Conservation (phyloP, 2,797 vertebrate genomes). For the Cephalopachus bancanus region DNA sequence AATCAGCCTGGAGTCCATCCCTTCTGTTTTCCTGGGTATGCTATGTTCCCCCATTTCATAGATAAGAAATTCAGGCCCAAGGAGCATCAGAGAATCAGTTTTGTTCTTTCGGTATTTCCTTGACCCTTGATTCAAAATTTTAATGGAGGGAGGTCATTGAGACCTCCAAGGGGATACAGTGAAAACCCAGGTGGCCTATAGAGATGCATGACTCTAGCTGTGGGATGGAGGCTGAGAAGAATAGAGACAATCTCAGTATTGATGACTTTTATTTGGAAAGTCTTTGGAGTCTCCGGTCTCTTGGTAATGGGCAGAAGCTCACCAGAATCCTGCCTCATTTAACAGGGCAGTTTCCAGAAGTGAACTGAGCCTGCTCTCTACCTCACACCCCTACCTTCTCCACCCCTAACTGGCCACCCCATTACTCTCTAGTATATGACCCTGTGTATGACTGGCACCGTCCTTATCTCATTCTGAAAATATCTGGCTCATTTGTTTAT, state of each 20-base stretch:
- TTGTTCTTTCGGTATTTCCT: not conserved
- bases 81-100: not conserved
- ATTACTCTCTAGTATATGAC: not conserved
- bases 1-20: not conserved
- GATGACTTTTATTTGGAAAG: not conserved
- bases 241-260: not conserved
- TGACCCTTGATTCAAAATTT: not conserved
- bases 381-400: not conserved
- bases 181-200: not conserved
- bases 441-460: not conserved
- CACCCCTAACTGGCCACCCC: not conserved
- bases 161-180: not conserved
- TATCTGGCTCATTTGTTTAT: not conserved
- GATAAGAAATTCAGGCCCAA: not conserved
- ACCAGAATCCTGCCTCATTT: not conserved
- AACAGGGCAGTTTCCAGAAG: not conserved
- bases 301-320: not conserved
- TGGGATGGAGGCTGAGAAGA: not conserved
- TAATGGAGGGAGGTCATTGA: not conserved
- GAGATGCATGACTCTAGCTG: too few relatives aligned
- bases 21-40: not conserved
- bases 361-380: not conserved
- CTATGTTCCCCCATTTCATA: not conserved
- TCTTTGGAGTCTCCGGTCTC: not conserved
- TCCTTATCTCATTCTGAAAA: constrained; percentile 13